A percentile compares a stretch with the other conserved stretches of the same genome.
These are phyloP conservation scores for Tetranychus cinnabarinus DNA, from an alignment of 1,140 invertebrate species.

Conservation along the genomic window DNA sequence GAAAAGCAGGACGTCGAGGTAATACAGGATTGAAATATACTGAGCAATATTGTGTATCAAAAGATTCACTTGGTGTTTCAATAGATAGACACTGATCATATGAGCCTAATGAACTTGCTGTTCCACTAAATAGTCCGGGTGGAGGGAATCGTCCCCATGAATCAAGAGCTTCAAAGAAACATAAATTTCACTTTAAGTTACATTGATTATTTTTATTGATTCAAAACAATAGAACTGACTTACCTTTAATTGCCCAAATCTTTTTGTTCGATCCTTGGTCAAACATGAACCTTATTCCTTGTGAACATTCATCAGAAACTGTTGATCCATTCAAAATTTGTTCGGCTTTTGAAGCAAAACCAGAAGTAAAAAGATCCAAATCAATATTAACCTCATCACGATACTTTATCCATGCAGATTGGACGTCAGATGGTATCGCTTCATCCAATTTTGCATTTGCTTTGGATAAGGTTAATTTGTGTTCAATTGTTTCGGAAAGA, in stretches of 20 bases:
- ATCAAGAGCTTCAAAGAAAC: not conserved
- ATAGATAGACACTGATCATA: constrained; percentile 9
- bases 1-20: not conserved
- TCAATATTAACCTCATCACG: not conserved
- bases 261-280: not conserved
- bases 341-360: not conserved
- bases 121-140: constrained; percentile 6
- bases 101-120: constrained; percentile 10
- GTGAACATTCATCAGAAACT: not conserved
- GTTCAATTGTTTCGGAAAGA: too few species aligned
- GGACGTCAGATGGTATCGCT: too few species aligned
- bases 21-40: not conserved
- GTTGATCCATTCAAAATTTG: not conserved
- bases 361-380: not conserved
- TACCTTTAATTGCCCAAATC: not conserved
- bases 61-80: not conserved
- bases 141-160: constrained; percentile 8
- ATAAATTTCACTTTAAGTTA: not conserved
- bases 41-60: not conserved
- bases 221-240: too few species aligned
- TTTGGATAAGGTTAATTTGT: too few species aligned
- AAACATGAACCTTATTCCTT: not conserved
- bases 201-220: not conserved
- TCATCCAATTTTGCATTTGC: too few species aligned
- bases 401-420: not conserved